Percentiles rank a stretch among this genome's conserved stretches.
Conservation (phyloP, 2,797 vertebrate genomes). For the Gallinago stenura region DNA sequence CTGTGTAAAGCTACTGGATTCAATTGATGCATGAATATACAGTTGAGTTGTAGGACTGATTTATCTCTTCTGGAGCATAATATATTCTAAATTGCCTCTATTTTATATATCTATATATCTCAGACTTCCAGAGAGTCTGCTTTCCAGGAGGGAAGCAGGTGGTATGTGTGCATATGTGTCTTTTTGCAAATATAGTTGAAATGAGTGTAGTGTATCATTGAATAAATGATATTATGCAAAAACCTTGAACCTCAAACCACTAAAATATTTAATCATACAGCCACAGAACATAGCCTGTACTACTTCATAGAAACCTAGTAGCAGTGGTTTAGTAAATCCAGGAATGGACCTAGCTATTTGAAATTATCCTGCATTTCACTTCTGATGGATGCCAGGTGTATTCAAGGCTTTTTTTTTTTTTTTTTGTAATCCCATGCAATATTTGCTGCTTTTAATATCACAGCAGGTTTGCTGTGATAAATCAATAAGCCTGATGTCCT, state of each 20-base stretch:
- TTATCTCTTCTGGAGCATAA: not conserved
- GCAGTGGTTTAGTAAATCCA: not conserved
- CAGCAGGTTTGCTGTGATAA: not conserved
- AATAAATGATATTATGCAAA: not conserved
- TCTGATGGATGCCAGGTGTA: not conserved
- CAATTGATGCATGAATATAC: not conserved
- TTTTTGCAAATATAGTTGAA: not conserved
- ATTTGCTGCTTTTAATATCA: not conserved
- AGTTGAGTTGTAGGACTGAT: not conserved
- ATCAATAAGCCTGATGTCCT: not conserved
- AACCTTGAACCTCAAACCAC: not conserved
- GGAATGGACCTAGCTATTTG: not conserved
- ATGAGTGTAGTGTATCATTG: not conserved
- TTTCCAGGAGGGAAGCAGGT: not conserved
- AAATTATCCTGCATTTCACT: not conserved
- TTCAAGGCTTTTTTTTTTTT: not conserved
- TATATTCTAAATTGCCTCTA: not conserved
- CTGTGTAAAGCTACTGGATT: not conserved
- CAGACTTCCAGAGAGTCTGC: not conserved
- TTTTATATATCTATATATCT: not conserved
- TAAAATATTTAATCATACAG: not conserved
- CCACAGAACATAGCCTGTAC: not conserved
- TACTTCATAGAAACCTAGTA: not conserved
- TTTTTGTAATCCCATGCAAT: rapidly evolving
- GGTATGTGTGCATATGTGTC: not conserved